These are phyloP conservation scores for Conomelus anceps DNA, from an alignment of 2,888 invertebrate species.

Conservation along the genomic window DNA sequence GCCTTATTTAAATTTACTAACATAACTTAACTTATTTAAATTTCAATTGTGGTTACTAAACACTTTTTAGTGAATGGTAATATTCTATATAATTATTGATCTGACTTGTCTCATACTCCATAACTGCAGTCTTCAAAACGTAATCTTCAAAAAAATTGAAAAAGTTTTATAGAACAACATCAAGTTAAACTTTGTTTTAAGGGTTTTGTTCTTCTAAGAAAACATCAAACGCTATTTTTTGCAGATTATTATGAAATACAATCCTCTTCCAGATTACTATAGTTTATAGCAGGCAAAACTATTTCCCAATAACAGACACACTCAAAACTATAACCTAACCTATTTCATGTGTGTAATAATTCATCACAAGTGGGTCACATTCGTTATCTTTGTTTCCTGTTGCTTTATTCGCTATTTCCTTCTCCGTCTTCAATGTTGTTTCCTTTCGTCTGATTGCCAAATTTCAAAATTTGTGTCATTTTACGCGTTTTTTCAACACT, in stretches of 20 bases:
- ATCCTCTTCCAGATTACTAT: not conserved
- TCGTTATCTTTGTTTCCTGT: not conserved
- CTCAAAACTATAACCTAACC: not conserved
- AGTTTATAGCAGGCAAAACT: not conserved
- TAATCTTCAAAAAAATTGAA: too few species aligned
- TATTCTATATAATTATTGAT: too few species aligned
- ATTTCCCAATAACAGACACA: not conserved
- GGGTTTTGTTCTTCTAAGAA: not conserved
- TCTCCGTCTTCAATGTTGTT: not conserved
- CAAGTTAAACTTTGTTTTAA: not conserved
- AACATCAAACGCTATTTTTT: not conserved
- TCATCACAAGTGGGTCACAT: not conserved
- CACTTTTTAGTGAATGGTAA: too few species aligned
- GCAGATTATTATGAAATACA: not conserved
- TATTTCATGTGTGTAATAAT: not conserved
- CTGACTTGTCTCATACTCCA: too few species aligned
- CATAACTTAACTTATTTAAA: too few species aligned
- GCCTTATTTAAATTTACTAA: too few species aligned
- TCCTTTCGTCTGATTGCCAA: not conserved
- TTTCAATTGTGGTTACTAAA: too few species aligned
- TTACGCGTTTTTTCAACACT: not conserved
- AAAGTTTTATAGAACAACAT: too few species aligned
- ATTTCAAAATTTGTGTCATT: not conserved
- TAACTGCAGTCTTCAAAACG: too few species aligned
- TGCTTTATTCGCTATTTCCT: not conserved